Base-by-base conservation (phyloP, 2,888 invertebrate genomes). In the Drosophila cyrtoloma region DNA sequence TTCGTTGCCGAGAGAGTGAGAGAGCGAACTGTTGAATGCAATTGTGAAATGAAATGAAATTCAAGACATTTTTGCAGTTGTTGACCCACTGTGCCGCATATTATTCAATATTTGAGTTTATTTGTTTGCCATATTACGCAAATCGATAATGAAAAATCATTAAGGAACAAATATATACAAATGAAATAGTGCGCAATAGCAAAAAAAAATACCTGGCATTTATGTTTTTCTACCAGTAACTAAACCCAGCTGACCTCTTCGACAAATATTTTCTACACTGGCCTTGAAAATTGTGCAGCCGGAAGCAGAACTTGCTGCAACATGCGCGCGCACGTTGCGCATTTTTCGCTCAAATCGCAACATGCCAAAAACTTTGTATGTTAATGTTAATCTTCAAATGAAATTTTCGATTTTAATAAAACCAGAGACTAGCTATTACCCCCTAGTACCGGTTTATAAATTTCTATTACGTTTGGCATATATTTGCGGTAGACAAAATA, bases 391-490 rank as follows among this genome's bases (percentile, higher is more conserved):
- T 44, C 10, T 26, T 26, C 42, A 53, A 58, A 51, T 68, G 5
- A 51, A 33, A 44, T 50, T 35, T n/a, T 35, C 35, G 44, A 42
- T 63, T 37, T 32, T 14, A 22, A 22, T 22, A 32, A 51, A 78
- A 75, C 28, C 22, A 52, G 37, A 79, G 75, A 68, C 75, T 59
- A 55, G 28, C 55, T 52, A 19, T 32, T 71, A 44, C 28, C 33
- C 59, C 52, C 55, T 65, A 44, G 42, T 64, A 78, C 64, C 64
- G 55, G 75, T 79, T 70, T 56, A 62, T 14, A 53, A 22, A 60
- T 55, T 57, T 71, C 32, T 51, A 42, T 37, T 78, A 58, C 6
- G 51, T 58, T 70, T 53, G 64, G 33, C 33, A 47, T 39, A 53
- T 33, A 44, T 53, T 47, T 58, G 19, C 64, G 58, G 60, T 32